Conservation (phyloP, 2,797 vertebrate genomes). For the Pampus argenteus region DNA sequence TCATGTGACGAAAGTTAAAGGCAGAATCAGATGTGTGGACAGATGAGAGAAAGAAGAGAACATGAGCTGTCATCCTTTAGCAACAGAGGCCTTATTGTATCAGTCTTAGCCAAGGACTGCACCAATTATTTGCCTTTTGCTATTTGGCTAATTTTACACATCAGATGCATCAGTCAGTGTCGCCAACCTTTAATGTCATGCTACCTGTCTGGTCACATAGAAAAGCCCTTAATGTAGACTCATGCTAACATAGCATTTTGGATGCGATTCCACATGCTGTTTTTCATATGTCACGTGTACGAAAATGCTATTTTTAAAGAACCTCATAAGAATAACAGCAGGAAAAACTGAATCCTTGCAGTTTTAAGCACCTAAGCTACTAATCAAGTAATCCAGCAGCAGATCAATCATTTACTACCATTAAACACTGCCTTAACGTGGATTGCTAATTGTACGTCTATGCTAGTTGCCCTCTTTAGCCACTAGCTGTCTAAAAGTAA, state of each 20-base stretch:
- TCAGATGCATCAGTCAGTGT: background rate
- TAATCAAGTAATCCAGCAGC: background rate
- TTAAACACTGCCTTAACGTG: background rate
- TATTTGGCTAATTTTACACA: background rate
- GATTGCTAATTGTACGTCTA: slow-evolving; percentile 2
- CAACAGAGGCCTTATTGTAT: slow-evolving; percentile 18
- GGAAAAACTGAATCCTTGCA: background rate
- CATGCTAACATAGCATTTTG: slow-evolving; percentile 4
- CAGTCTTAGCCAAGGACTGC: background rate
- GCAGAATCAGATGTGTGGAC: slow-evolving; percentile 48
- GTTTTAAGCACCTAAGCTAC: background rate
- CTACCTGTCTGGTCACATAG: background rate
- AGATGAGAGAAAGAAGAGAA: slow-evolving; percentile 12
- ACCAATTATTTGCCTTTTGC: background rate
- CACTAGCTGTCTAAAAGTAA: background rate
- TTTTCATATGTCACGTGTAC: background rate
- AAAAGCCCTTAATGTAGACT: background rate
- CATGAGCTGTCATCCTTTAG: background rate
- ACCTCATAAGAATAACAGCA: background rate
- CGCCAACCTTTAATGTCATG: background rate
- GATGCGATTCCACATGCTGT: background rate
- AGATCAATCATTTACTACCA: background rate
- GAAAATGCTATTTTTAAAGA: background rate
- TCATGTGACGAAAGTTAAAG: slow-evolving; percentile 65
- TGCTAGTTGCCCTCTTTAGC: slow-evolving; percentile 2